A percentile compares a stretch with the other conserved stretches of the same genome.
Conservation (phyloP, 2,797 vertebrate genomes). For the Brachymystax lenok region DNA sequence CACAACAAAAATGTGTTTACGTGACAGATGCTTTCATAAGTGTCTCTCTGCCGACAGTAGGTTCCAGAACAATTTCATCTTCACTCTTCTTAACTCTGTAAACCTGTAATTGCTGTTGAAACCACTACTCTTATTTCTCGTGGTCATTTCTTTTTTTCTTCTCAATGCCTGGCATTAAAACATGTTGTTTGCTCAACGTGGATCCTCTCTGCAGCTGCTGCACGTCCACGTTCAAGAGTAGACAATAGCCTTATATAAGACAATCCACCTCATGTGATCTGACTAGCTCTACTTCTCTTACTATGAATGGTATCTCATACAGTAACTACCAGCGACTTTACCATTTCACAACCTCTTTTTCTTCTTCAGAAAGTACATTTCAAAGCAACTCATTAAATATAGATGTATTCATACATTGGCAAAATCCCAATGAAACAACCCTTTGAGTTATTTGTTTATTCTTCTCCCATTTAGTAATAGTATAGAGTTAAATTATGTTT, state of each 20-base stretch:
- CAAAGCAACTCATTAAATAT: neutral
- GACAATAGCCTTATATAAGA: neutral
- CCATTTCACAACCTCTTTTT: neutral
- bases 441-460: neutral
- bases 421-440: neutral
- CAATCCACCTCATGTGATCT: neutral
- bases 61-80: neutral
- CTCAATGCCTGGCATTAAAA: neutral
- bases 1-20: neutral
- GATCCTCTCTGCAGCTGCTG: neutral
- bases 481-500: neutral
- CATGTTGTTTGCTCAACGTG: neutral
- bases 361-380: neutral
- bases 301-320: neutral
- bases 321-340: neutral
- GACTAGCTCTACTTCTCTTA: neutral
- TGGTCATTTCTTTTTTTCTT: neutral
- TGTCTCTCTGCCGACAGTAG: neutral
- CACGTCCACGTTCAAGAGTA: neutral
- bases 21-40: neutral
- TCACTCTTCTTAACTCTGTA: no score
- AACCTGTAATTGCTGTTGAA: constrained; percentile 3
- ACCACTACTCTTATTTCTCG: neutral
- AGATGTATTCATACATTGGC: neutral
- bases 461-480: neutral